Base-by-base conservation (phyloP, 30 jellyfish, hydroid and myxozoan species). In the Rhopilema esculentum region DNA sequence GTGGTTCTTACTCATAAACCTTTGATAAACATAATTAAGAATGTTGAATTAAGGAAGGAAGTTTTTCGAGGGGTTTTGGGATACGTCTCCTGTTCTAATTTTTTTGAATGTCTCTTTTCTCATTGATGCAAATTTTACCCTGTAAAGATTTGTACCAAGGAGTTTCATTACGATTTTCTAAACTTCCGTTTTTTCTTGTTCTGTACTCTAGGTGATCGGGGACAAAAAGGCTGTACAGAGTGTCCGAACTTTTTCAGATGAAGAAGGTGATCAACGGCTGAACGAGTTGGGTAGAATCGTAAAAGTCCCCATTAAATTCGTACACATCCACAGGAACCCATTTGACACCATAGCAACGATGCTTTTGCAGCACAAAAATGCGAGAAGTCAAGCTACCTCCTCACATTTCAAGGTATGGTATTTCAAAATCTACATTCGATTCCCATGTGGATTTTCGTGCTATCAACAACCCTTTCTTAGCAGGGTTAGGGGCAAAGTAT, bases 271-370 rank as follows among this genome's bases (percentile, higher is more conserved):
- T n/a, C 33, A 25, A 15, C 48, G 20, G n/a, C 48, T 79, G 24
- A 63, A 67, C 0, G 93, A 76, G 50, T 29, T 90, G 26, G 31
- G 57, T 23, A 21, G 25, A 6, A 68, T 66, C 15, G 30, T 90
- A 17, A 74, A 74, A 22, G 77, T 90, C 12, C 93, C 97, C 7
- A 86, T 91, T 0, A 91, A 83, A 62, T 83, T 91, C 81, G 85
- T 91, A 16, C 97, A 91, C 66, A 26, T 91, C 40, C 27, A 72
- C 69, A 78, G 97, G 51, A 91, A 91, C 66, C 97, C 97, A 69
- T 91, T 40, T 61, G 97, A 91, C 64, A 91, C 76, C 69, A 77
- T 91, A 8, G 97, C 97, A 69, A 91, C 97, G 17, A 91, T 91
- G 95, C 66, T 63, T 8, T 52, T 91, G 71, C 73, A 94, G 28